phyloP scores from a whole-genome alignment of 2,113 vertebrate genomes.

The Hepsetus odoe region DNA sequence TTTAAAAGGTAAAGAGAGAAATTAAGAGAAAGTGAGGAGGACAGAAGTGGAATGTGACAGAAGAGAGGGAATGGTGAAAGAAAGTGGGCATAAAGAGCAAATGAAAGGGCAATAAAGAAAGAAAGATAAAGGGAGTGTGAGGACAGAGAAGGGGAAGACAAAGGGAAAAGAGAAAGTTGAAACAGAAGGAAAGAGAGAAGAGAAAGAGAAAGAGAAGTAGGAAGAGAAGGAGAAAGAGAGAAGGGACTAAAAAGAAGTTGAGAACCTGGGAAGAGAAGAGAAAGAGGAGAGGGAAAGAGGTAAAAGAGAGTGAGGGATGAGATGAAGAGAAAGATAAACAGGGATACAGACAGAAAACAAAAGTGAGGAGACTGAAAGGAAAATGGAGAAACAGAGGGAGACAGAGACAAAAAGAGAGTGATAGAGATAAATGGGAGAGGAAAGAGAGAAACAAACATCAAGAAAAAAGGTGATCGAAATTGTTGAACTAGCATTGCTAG shows the following conservation, averaged over 20 bases:
- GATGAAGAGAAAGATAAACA: too few relatives aligned
- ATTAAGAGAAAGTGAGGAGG: not conserved
- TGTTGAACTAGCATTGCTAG: too few relatives aligned
- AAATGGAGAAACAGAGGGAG: too few relatives aligned
- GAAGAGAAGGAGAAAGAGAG: slow-evolving; percentile 15
- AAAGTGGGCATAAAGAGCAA: not conserved
- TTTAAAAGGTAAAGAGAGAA: not conserved
- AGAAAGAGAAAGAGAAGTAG: slow-evolving; percentile 48
- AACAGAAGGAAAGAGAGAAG: slow-evolving; percentile 28
- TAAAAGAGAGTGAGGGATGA: too few relatives aligned
- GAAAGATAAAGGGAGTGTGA: not conserved
- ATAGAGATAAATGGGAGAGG: too few relatives aligned
- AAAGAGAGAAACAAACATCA: too few relatives aligned
- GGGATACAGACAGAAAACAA: too few relatives aligned
- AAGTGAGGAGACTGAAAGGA: too few relatives aligned
- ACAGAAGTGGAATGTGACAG: slow-evolving; percentile 18
- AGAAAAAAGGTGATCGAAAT: too few relatives aligned
- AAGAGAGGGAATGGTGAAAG: not conserved
- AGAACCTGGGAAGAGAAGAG: too few relatives aligned
- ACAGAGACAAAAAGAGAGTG: too few relatives aligned
- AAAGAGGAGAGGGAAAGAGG: not conserved
- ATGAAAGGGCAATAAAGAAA: not conserved
- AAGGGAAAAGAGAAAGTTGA: slow-evolving; percentile 20
- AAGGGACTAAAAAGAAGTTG: not conserved
- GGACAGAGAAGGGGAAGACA: slow-evolving; percentile 9